phyloP scores from a whole-genome alignment of 2,888 invertebrate genomes.

The Adela reaumurella region DNA sequence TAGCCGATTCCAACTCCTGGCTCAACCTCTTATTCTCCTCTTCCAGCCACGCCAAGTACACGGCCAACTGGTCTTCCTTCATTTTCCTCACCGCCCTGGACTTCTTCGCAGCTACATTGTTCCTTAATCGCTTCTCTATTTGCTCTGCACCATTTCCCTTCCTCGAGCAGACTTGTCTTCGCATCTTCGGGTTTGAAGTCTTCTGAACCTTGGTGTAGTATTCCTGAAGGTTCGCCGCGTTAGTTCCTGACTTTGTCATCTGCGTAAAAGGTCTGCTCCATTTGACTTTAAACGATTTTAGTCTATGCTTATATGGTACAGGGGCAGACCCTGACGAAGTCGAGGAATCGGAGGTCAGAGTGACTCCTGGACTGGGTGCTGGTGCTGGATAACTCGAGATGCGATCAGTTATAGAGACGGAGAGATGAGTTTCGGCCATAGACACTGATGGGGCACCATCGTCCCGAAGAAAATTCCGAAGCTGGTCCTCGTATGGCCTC shows the following conservation, averaged over 20 bases:
- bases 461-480: not conserved
- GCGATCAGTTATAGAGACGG: too few relatives aligned
- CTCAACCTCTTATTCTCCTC: constrained; percentile 73
- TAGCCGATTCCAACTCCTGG: constrained; percentile 51
- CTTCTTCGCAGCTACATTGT: constrained; percentile 87
- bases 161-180: not conserved
- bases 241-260: not conserved
- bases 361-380: not conserved
- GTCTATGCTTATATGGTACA: not conserved
- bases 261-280: not conserved
- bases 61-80: constrained; percentile 86
- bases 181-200: not conserved
- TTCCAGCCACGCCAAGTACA: constrained; percentile 76
- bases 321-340: not conserved
- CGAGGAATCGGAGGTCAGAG: not conserved
- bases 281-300: not conserved
- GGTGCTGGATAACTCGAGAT: not conserved
- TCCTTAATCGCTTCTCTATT: constrained; percentile 78
- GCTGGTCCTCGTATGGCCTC: not conserved
- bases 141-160: constrained; percentile 32
- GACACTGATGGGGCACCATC: too few relatives aligned
- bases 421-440: too few relatives aligned
- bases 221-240: not conserved
- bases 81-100: constrained; percentile 79
- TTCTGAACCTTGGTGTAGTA: not conserved